A percentile compares a stretch with the other conserved stretches of the same genome.
These are phyloP conservation scores for Solen grandis DNA, from an alignment of 1,140 invertebrate species.

Conservation along the genomic window DNA sequence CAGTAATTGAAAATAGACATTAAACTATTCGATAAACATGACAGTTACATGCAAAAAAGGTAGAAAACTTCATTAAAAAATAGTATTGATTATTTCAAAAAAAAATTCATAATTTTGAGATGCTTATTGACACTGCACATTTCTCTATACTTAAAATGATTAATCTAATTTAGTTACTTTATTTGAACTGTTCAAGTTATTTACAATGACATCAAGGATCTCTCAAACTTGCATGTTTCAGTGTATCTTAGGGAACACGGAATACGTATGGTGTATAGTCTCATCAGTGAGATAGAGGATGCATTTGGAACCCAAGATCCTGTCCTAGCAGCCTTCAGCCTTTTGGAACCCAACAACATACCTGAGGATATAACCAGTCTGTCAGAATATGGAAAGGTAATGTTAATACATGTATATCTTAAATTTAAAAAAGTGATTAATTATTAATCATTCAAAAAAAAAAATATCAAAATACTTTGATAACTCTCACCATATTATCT, in stretches of 20 bases:
- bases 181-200: neutral
- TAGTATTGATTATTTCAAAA: too few relatives aligned
- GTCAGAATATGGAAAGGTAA: neutral
- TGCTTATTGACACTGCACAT: too few relatives aligned
- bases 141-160: neutral
- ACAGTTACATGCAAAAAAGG: neutral
- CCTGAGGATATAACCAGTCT: neutral
- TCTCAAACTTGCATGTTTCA: neutral
- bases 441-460: neutral
- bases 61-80: neutral
- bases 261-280: slow-evolving; percentile 3
- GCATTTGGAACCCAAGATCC: neutral
- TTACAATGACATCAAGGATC: neutral
- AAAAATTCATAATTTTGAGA: too few relatives aligned
- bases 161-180: neutral
- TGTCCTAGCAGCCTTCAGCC: neutral
- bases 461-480: too few relatives aligned
- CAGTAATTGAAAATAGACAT: neutral
- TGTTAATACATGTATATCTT: neutral
- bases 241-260: neutral
- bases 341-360: slow-evolving; percentile 13
- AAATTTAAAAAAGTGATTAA: neutral
- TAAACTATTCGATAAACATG: neutral
- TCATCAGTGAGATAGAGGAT: slow-evolving; percentile 25
- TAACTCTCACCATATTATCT: too few relatives aligned